Evolutionary conservation across 2,888 invertebrate genomes (phyloP), one percentile per base, ranked within the genome.

Genomic region (Folsomia candida): DNA sequence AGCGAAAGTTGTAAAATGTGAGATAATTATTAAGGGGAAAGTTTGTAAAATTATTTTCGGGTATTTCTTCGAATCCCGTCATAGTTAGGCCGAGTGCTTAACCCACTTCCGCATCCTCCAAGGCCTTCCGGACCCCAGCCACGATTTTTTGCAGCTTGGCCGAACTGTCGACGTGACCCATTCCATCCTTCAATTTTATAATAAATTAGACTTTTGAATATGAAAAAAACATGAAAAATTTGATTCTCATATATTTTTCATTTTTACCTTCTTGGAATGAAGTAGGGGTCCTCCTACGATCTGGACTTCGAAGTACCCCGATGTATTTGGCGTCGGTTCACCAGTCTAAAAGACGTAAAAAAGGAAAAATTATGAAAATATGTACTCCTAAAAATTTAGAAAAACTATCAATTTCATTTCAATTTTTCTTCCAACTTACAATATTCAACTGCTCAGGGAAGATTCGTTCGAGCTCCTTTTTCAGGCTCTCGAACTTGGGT

Each of bases 401-500:
- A 9, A 47, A 47, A 47, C 47, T 47, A 47, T 47, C 47, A 66
- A 37, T 20, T 24, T 51, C n/a, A 47, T 14, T 51, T 18, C 20
- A 14, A 14, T 59, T 20, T 22, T 25, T 51, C 47, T 6, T 18
- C 9, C 37, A 47, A 61, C 74, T 68, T 72, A 77, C 79, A 20
- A 77, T 70, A 29, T 73, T 70, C 25, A 79, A 66, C 51, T 71
- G 71, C 25, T 61, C 58, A 20, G 75, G 77, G 51, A 77, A 77
- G 20, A 71, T n/a, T 18, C 26, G 72, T 71, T 77, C 79, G 72
- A 79, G 74, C 29, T 72, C 75, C 72, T 77, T 74, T 51, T 65
- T 6, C 71, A 79, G 75, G 58, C 11, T 54, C 73, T 54, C 37
- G 57, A 27, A 51, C 69, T 73, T 67, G n/a, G 69, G 66, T n/a